phyloP scores from a whole-genome alignment of 2,888 invertebrate genomes.

The Pammene fasciana region DNA sequence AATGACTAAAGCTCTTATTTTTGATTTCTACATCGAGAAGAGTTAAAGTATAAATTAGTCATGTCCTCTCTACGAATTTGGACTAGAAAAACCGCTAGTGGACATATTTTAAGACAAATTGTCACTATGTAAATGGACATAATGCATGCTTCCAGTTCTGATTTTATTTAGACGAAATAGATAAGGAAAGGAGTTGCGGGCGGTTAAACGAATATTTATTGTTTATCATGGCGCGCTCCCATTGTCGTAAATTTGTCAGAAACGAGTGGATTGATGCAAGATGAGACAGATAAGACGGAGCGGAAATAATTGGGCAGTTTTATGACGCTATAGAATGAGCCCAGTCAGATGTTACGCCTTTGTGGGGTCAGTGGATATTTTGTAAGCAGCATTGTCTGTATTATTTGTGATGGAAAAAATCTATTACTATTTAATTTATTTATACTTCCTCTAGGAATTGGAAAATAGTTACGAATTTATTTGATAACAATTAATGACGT shows the following conservation, averaged over 20 bases:
- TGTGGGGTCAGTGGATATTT: constrained; percentile 16
- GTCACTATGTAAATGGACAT: constrained; percentile 12
- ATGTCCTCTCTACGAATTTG: neutral
- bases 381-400: constrained; percentile 1
- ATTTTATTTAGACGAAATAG: constrained; percentile 51
- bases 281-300: constrained; percentile 70
- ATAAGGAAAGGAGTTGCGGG: constrained; percentile 60
- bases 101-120: constrained; percentile 9
- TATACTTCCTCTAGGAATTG: too few relatives aligned
- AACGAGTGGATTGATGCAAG: constrained; percentile 74
- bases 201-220: constrained; percentile 75
- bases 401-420: neutral
- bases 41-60: neutral
- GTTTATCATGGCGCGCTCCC: constrained; percentile 69
- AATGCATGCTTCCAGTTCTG: constrained; percentile 7
- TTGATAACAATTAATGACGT: too few relatives aligned
- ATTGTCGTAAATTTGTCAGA: constrained; percentile 77
- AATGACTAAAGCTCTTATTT: constrained; percentile 3
- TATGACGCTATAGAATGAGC: constrained; percentile 58
- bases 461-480: too few relatives aligned
- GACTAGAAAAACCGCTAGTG: neutral
- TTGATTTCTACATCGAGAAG: neutral
- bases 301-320: constrained; percentile 75
- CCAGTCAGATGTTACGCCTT: constrained; percentile 27
- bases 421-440: too few relatives aligned